Evolutionary conservation across 2,113 vertebrate genomes (phyloP), one percentile per base, ranked within the genome.

Genomic region (Brachypodius melanocephalos): DNA sequence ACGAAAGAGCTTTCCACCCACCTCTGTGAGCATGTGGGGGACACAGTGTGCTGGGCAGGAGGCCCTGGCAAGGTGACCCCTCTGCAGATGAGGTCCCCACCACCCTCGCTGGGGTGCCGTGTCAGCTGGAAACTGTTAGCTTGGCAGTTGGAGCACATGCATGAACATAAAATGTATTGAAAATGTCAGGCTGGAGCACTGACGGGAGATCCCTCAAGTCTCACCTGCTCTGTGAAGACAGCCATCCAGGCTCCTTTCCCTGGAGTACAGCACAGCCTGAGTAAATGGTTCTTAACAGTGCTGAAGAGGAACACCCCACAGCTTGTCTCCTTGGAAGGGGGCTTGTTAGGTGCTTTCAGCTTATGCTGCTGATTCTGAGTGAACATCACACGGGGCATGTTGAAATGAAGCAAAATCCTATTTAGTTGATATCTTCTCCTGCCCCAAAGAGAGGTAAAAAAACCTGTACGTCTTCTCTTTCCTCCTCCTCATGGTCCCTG

Each of bases 31-130:
- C 0, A 0, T 31, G 10, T 5, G 55, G 45, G 26, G 22, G 26
- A 9, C n/a, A 61, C 34, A 31, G 26, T 1, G 4, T 43, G 29
- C 55, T 0, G 0, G 16, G 43, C 3, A 3, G 36, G 36, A 24
- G 73, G 36, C 38, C 34, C 62, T 85, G 29, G 62, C 36, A 34
- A 34, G 51, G 26, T 0, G 5, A 32, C 3, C 4, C 29, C 67
- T 3, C 1, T 58, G 46, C 0, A 8, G 32, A 22, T 34, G 38
- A 43, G 14, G 10, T 25, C 22, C 36, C 52, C 16, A 1, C 34
- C 0, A 0, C 42, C 36, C 36, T 88, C 0, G 0, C 54, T 34
- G 42, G 34, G 51, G 32, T 57, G 82, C 51, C 0, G 0, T 20
- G 28, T 72, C 5, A 3, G 31, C 61, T 59, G 61, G 78, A 38